Evolutionary conservation across 2,888 invertebrate genomes (phyloP).

Genomic region (Drosophila merina): DNA sequence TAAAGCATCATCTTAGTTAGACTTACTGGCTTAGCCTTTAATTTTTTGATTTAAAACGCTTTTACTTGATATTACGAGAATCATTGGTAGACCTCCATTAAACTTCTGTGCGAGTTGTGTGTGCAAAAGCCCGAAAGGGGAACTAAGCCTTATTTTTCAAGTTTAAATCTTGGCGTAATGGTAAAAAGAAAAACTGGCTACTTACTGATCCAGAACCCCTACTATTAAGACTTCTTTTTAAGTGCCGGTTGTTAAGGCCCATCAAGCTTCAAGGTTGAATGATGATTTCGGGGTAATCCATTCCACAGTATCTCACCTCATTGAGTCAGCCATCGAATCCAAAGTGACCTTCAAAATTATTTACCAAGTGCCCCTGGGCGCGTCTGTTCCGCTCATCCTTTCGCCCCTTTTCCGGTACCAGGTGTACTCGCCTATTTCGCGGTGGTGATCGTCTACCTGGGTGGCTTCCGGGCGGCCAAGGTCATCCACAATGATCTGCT

Average conservation of each 20-base stretch:
- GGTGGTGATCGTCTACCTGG: conserved; percentile 86
- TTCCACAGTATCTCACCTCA: conserved; percentile 39
- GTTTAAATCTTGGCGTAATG: conserved; percentile 18
- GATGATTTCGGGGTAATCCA: conserved; percentile 2
- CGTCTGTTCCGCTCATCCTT: conserved; percentile 42
- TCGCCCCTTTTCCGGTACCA: conserved; percentile 43
- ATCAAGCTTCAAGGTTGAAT: conserved; percentile 17
- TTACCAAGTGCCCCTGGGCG: conserved; percentile 9
- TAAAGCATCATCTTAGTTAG: not conserved
- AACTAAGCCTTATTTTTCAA: not conserved
- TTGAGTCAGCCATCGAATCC: conserved; percentile 24
- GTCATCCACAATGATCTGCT: conserved; percentile 86
- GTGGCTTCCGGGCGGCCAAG: conserved; percentile 86
- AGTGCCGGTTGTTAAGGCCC: conserved; percentile 9
- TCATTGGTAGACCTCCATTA: conserved; percentile 15
- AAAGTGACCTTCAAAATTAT: not conserved
- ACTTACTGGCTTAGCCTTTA: conserved; percentile 13
- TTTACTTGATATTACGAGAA: conserved; percentile 16
- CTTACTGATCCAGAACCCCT: conserved; percentile 27
- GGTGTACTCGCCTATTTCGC: conserved; percentile 85
- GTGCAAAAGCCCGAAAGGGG: conserved; percentile 7
- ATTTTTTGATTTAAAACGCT: conserved; percentile 20
- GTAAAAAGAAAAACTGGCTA: conserved; percentile 35
- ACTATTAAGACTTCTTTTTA: conserved; percentile 10
- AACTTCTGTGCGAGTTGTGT: conserved; percentile 65